A percentile compares a stretch with the other conserved stretches of the same genome.
Conservation (phyloP, 2,113 vertebrate species). For the Peromyscus californicus region DNA sequence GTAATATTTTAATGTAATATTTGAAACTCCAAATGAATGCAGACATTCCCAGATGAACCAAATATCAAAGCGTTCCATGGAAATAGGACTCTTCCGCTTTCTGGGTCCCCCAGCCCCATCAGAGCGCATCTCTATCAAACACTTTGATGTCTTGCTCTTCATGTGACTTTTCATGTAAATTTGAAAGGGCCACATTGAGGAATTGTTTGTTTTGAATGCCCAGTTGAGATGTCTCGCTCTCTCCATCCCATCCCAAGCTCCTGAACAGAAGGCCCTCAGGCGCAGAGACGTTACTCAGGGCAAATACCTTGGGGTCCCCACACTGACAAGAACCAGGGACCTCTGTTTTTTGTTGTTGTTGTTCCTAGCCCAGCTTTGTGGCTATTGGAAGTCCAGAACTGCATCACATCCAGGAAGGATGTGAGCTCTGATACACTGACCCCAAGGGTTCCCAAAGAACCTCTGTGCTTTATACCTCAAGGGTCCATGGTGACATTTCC, state of each 20-base stretch:
- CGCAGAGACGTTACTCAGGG: not conserved
- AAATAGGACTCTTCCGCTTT: fast-evolving
- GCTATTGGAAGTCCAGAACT: not conserved
- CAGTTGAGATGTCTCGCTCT: fast-evolving
- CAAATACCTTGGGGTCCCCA: not conserved
- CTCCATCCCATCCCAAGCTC: not conserved
- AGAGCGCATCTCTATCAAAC: not conserved
- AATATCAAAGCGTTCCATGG: not conserved
- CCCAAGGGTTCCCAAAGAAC: not conserved
- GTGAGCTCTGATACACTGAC: not conserved
- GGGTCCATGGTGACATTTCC: not conserved
- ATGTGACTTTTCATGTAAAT: not conserved
- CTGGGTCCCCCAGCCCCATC: fast-evolving
- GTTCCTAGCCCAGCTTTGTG: not conserved
- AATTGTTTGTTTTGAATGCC: not conserved
- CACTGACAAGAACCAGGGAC: no score
- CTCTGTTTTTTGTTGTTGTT: not conserved
- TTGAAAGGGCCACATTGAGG: not conserved
- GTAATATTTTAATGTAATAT: not conserved
- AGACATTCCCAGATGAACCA: not conserved
- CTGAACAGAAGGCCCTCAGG: not conserved
- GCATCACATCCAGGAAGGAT: not conserved
- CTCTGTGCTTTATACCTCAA: not conserved
- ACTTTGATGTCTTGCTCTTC: not conserved
- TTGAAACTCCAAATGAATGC: not conserved